These are phyloP conservation scores for Oxycera nigricornis DNA, from an alignment of 2,888 invertebrate genomes.

Conservation along the genomic window DNA sequence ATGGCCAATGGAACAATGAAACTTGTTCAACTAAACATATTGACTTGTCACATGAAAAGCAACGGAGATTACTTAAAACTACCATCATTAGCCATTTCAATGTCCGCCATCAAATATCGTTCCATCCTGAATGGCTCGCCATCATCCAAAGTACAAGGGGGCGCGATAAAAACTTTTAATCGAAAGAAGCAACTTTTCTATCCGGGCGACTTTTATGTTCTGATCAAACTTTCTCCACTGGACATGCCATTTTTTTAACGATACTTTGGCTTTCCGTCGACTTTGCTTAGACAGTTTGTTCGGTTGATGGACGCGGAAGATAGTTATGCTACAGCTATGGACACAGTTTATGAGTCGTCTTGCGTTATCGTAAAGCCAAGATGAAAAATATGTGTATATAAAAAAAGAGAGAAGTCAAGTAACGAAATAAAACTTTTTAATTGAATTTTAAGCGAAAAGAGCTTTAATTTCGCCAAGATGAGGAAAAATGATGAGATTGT, in stretches of 20 bases:
- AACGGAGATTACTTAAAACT: background rate
- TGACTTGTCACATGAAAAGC: slow-evolving; percentile 7
- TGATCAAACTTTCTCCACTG: slow-evolving; percentile 1
- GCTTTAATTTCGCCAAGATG: too few relatives aligned
- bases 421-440: slow-evolving; percentile 32
- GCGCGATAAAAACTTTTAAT: slow-evolving; percentile 16
- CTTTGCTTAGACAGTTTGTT: background rate
- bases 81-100: background rate
- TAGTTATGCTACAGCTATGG: slow-evolving; percentile 13
- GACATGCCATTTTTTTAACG: slow-evolving; percentile 7
- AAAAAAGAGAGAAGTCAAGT: slow-evolving; percentile 2
- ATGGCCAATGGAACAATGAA: background rate
- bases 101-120: background rate
- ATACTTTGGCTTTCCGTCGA: background rate
- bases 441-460: slow-evolving; percentile 11
- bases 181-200: slow-evolving; percentile 1
- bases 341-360: background rate
- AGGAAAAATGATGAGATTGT: too few relatives aligned
- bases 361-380: slow-evolving; percentile 8
- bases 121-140: background rate
- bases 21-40: slow-evolving; percentile 11
- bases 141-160: background rate
- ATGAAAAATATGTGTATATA: background rate
- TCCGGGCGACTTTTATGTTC: slow-evolving; percentile 7
- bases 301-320: slow-evolving; percentile 12